Base-by-base conservation (phyloP, 2,797 vertebrate species). In the Anabacerthia variegaticeps region DNA sequence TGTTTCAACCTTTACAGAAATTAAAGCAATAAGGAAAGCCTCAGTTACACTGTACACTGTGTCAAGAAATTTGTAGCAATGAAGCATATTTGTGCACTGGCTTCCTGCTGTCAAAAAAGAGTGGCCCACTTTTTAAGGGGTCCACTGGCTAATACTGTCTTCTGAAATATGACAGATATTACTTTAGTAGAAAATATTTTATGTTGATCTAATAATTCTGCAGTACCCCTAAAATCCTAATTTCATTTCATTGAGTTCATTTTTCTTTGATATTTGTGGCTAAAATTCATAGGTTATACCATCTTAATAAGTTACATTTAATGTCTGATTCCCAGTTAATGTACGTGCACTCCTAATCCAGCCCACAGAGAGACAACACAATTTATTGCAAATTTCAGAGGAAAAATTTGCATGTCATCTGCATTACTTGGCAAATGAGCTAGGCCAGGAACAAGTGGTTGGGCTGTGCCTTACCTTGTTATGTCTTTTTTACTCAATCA, bases 71-170 rank as follows among this genome's bases (percentile, higher is more conserved):
- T 71, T 89, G 23, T 32, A 73, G 21, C 4, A 43, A 20, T 7
- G 12, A 10, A 63, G 2, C 3, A 13, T 30, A 6, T 79, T 55
- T 59, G 4, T 79, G 6, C 2, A 1, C 6, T 69, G 20, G 3
- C 8, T 65, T 71, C 26, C 39, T 44, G 6, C 3, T 11, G 80
- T 13, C 22, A 55, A 37, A 12, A 55, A 37, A 12, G 4, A 12
- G 4, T 43, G 10, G 2, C 1, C 4, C 12, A 39, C 24, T 46
- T 91, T 78, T 61, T 36, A 49, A 77, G 22, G 49, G 18, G 9
- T 44, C 6, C 3, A 69, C 34, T 44, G 12, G 55, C 18, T 56
- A 32, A 32, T 28, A n/a, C 3, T 19, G 4, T 79, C 14, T 58
- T 91, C 24, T 74, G 37, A 83, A 76, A 14, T 52, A 43, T 9